A percentile compares a stretch with the other conserved stretches of the same genome.
Evolutionary conservation across 2,113 vertebrate genomes (phyloP).

Genomic region (Dolichotis patagonum): DNA sequence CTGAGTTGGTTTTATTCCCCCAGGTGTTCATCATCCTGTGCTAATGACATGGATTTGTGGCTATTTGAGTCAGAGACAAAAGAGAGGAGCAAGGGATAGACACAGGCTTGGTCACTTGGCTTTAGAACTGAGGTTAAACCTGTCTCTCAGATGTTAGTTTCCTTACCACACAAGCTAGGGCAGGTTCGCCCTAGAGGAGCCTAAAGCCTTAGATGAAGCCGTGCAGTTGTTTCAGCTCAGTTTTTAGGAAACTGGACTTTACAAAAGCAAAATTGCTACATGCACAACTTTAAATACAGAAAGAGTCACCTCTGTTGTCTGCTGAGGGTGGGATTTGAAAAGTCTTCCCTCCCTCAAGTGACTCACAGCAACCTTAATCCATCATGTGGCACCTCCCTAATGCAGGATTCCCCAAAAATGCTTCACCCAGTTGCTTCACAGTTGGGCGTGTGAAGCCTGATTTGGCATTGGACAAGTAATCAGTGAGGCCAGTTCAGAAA

Average conservation of each 20-base stretch:
- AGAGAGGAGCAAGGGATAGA: not conserved
- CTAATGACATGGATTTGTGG: constrained; percentile 75
- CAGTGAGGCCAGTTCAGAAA: not conserved
- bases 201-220: not conserved
- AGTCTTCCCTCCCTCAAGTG: not conserved
- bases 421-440: not conserved
- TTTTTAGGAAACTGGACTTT: not conserved
- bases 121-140: constrained; percentile 64
- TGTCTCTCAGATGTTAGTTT: not conserved
- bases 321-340: not conserved
- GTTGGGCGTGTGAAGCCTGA: not conserved
- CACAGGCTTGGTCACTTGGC: constrained; percentile 74
- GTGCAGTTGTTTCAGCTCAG: not conserved
- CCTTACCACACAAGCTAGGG: not conserved
- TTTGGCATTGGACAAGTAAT: not conserved
- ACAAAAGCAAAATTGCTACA: not conserved
- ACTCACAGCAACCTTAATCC: not conserved
- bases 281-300: not conserved
- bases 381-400: not conserved
- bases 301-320: not conserved
- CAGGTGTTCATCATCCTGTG: constrained; percentile 46
- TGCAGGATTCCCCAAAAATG: not conserved
- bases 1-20: constrained; percentile 66
- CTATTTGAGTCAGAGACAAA: constrained; percentile 70
- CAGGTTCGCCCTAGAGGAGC: not conserved